A percentile compares a stretch with the other conserved stretches of the same genome.
Evolutionary conservation across 2,113 vertebrate species (phyloP).

Genomic region (Corynorhinus townsendii): DNA sequence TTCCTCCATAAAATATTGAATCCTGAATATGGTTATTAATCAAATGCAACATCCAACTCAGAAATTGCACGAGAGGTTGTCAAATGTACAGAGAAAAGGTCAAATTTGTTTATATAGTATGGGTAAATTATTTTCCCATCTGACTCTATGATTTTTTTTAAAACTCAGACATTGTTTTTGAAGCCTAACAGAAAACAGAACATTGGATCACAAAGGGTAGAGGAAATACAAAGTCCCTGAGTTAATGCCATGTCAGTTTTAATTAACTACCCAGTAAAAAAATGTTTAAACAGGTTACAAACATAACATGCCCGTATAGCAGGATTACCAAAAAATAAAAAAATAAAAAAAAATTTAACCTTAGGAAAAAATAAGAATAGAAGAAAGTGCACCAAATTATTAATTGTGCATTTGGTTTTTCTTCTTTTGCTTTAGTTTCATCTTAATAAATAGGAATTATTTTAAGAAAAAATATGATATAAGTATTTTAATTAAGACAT

Average conservation of each 20-base stretch:
- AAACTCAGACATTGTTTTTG: conserved; percentile 16
- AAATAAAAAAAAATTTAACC: background rate
- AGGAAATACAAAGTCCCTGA: background rate
- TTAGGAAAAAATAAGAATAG: background rate
- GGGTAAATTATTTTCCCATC: conserved; percentile 57
- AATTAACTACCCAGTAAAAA: conserved; percentile 12
- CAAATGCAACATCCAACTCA: conserved; percentile 7
- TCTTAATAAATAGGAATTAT: background rate
- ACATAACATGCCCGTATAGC: background rate
- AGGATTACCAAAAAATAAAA: background rate
- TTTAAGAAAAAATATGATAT: background rate
- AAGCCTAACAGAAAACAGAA: conserved; percentile 36
- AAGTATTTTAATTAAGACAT: background rate
- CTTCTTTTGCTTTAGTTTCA: background rate
- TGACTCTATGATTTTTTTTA: conserved; percentile 28
- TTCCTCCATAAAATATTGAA: conserved; percentile 49
- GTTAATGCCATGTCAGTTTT: conserved; percentile 4
- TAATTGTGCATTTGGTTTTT: background rate
- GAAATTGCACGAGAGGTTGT: conserved; percentile 19
- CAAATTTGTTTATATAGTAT: conserved; percentile 38
- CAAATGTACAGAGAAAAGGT: conserved; percentile 43
- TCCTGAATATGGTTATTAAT: conserved; percentile 57
- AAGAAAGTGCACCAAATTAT: background rate
- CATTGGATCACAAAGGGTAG: background rate
- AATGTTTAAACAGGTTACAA: background rate